Conservation (phyloP, 2,888 invertebrate genomes). For the Volucella zonaria region DNA sequence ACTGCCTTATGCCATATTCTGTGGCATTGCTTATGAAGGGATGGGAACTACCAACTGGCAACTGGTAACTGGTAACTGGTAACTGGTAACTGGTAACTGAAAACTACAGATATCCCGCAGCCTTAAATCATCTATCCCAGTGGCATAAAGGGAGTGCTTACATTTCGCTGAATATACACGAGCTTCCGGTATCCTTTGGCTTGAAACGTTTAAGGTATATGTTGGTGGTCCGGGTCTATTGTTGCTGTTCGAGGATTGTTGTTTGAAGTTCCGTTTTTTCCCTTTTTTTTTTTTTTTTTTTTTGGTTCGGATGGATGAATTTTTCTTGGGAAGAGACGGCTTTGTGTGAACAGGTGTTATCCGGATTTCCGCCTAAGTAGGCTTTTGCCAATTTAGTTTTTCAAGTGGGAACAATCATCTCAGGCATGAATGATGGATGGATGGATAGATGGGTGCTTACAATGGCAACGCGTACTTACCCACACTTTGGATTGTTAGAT, state of each 20-base stretch:
- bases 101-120: constrained; percentile 48
- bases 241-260: constrained; percentile 16
- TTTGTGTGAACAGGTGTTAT: constrained; percentile 60
- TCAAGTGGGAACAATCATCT: constrained; percentile 32
- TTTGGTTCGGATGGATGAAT: not conserved
- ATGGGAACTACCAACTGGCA: no score
- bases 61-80: no score
- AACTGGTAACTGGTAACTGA: not conserved
- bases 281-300: not conserved
- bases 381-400: constrained; percentile 21
- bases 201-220: constrained; percentile 6
- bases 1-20: constrained; percentile 17
- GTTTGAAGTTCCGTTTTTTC: constrained; percentile 9
- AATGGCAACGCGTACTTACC: no score
- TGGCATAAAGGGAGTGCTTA: constrained; percentile 45
- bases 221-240: not conserved
- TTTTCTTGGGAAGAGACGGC: constrained; percentile 21
- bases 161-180: constrained; percentile 32
- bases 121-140: constrained; percentile 59
- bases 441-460: not conserved
- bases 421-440: constrained; percentile 19
- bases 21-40: no score
- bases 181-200: constrained; percentile 11
- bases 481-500: no score
- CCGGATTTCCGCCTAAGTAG: constrained; percentile 26